Evolutionary conservation across 2,888 invertebrate genomes (phyloP), one percentile per base, ranked within the genome.

Genomic region (Amiota mariae): DNA sequence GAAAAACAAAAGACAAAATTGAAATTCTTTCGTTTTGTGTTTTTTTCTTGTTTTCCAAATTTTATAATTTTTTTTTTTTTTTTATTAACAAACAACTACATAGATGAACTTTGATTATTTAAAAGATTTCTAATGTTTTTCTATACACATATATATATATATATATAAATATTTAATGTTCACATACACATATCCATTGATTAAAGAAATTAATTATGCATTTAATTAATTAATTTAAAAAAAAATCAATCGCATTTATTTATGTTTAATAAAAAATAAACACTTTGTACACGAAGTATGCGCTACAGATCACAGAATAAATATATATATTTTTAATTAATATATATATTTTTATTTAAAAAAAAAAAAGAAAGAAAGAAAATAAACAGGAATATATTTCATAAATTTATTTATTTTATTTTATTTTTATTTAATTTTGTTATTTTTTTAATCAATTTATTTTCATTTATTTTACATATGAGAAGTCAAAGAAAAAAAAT

Each of bases 281-380:
- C 88, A 88, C 86, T 89, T 89, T 88, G 87, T 89, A 89, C 88
- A 89, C 6, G 36, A 88, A 88, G 88, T 89, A 89, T 89, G 85
- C 36, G 36, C 89, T 89, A 89, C 88, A 87, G 88, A 89, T 89
- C 89, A 89, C 89, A 89, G 89, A 89, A 89, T 87, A 89, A 87
- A 86, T 86, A 81, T 80, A 72, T 83, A 80, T 81, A 78, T 80
- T 72, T 78, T 70, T 78, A 79, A 79, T 77, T 77, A 79, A 74
- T 70, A 59, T 20, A 20, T 59, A 59, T 73, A 48, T 59, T 24
- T 72, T 77, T 73, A 77, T 75, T 74, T 73, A 77, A 72, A 73
- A 74, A 72, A 71, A 18, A 12, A 59, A 74, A 77, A 72, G 71
- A 36, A 12, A 59, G 54, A 36, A 36, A 36, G 66, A 73, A 73